Evolutionary conservation across 2,888 invertebrate species (phyloP).

Genomic region (Pyralis farinalis): DNA sequence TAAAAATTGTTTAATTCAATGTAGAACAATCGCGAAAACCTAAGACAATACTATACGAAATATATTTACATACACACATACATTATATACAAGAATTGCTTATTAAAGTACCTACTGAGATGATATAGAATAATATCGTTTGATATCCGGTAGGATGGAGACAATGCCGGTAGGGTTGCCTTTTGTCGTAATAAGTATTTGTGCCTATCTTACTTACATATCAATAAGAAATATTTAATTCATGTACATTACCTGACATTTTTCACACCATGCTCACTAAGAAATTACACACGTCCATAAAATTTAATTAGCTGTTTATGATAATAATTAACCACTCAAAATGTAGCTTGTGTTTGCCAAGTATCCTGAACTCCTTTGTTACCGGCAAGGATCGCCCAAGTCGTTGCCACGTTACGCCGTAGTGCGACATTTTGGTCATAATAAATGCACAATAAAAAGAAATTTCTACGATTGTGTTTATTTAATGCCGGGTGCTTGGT

Average conservation of each 20-base stretch:
- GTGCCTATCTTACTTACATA: no score
- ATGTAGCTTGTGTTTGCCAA: background rate
- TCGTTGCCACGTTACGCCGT: constrained; percentile 65
- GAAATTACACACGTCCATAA: background rate
- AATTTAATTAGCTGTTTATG: background rate
- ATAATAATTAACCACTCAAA: background rate
- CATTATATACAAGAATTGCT: no score
- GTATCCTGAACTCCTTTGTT: constrained; percentile 26
- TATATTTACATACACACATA: no score
- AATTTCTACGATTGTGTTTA: constrained; percentile 31
- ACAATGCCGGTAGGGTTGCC: no score
- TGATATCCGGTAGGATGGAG: no score
- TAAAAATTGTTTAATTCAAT: no score
- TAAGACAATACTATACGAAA: no score
- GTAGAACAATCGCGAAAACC: no score
- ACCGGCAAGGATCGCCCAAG: constrained; percentile 17
- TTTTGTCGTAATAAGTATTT: no score
- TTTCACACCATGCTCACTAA: background rate
- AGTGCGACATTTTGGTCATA: constrained; percentile 60
- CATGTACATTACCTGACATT: constrained; percentile 6
- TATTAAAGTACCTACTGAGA: no score
- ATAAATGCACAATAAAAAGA: constrained; percentile 48
- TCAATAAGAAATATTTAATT: no score
- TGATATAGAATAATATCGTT: no score
- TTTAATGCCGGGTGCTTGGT: constrained; percentile 37